Evolutionary conservation across 2,113 vertebrate species (phyloP).

Genomic region (Oncorhynchus kisutch): DNA sequence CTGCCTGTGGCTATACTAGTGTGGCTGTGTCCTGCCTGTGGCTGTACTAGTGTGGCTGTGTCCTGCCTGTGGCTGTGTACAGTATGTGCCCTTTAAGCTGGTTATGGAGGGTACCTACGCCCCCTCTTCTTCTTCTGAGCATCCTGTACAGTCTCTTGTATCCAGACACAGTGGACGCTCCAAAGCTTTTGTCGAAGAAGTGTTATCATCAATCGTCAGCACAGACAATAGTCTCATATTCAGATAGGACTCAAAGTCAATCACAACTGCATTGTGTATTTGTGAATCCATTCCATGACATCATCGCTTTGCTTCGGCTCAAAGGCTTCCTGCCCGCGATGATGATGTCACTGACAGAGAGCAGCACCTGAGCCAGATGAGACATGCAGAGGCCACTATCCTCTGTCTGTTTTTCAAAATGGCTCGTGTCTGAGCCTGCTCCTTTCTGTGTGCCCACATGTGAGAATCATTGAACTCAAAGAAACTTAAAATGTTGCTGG

Average conservation of each 20-base stretch:
- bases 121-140: slow-evolving; percentile 12
- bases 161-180: too few species aligned
- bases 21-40: too few species aligned
- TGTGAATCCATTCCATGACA: slow-evolving; percentile 55
- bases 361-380: slow-evolving; percentile 7
- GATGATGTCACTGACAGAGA: slow-evolving; percentile 31
- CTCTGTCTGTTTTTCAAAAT: slow-evolving; percentile 12
- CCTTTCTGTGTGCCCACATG: background rate
- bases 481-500: background rate
- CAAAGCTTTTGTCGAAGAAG: slow-evolving; percentile 33
- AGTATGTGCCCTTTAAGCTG: slow-evolving; percentile 18
- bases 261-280: slow-evolving; percentile 56
- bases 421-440: slow-evolving; percentile 20
- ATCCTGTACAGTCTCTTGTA: too few species aligned
- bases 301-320: slow-evolving; percentile 50
- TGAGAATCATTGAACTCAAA: slow-evolving; percentile 8
- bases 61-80: background rate
- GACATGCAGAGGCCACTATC: background rate
- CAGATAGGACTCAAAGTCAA: slow-evolving; percentile 10
- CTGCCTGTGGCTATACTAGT: too few species aligned
- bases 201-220: slow-evolving; percentile 14
- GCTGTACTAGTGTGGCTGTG: too few species aligned
- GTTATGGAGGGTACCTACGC: background rate
- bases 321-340: slow-evolving; percentile 25
- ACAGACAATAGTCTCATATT: slow-evolving; percentile 31